These are phyloP conservation scores for Mormyrus iriodes DNA, from an alignment of 2,113 vertebrate species.

Conservation along the genomic window DNA sequence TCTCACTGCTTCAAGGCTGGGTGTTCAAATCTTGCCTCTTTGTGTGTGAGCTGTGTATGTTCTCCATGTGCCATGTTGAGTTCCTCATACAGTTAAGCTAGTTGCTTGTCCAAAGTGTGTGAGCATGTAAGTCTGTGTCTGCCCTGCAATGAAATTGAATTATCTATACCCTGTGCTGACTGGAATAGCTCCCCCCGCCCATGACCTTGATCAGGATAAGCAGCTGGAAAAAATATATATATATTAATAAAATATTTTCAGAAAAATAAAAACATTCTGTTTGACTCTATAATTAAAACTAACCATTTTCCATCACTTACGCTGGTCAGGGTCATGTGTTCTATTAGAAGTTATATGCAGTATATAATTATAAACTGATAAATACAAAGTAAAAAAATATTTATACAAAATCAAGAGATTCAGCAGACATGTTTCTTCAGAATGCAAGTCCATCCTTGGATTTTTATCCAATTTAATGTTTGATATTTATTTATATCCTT, in stretches of 20 bases:
- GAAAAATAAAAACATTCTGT: neutral
- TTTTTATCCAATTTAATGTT: neutral
- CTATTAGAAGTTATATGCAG: neutral
- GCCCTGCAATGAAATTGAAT: neutral
- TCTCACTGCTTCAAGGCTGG: neutral
- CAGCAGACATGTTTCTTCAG: neutral
- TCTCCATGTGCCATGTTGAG: neutral
- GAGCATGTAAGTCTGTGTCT: neutral
- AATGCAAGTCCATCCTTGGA: neutral
- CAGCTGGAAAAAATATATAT: neutral
- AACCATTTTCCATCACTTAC: neutral
- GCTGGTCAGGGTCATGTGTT: neutral
- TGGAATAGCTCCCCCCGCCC: neutral
- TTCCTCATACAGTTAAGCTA: neutral
- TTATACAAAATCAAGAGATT: neutral
- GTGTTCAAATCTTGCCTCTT: neutral
- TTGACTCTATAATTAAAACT: neutral
- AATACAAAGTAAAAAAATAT: neutral
- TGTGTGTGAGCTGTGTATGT: neutral
- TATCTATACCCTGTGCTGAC: neutral
- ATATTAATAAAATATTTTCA: neutral
- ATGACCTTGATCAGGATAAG: neutral
- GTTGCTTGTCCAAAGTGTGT: neutral
- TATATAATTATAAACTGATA: neutral
- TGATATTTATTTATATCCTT: neutral